Conservation (phyloP, 2,888 invertebrate genomes). For the Anorthoa munda region DNA sequence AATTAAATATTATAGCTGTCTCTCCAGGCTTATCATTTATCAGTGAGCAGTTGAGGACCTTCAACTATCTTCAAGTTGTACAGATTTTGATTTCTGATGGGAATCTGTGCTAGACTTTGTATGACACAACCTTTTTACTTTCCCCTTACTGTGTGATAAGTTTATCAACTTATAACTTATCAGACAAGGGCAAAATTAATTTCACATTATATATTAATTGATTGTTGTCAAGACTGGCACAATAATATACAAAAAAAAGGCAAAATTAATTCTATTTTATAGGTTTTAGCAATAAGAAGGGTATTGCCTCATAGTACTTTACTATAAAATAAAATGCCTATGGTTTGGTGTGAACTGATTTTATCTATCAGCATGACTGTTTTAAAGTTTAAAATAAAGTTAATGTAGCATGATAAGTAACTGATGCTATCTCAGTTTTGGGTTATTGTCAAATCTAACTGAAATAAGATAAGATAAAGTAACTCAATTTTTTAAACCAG, state of each 20-base stretch:
- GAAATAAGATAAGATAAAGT: constrained; percentile 40
- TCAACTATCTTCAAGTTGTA: constrained; percentile 11
- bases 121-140: constrained; percentile 10
- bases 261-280: background rate
- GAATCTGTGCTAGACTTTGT: background rate
- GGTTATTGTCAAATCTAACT: constrained; percentile 13
- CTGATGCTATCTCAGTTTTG: constrained; percentile 31
- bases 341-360: background rate
- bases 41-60: constrained; percentile 20
- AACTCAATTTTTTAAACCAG: constrained; percentile 17
- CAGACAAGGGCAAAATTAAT: background rate
- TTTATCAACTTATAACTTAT: background rate
- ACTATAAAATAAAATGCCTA: background rate
- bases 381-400: background rate
- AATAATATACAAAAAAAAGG: background rate
- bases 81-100: constrained; percentile 13
- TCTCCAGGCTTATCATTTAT: constrained; percentile 39
- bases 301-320: background rate
- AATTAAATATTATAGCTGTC: constrained; percentile 40
- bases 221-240: background rate
- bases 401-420: constrained; percentile 7
- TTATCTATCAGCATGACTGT: constrained; percentile 16
- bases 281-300: background rate
- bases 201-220: background rate
- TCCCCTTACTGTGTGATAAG: constrained; percentile 3